phyloP scores from a whole-genome alignment of 2,113 vertebrate genomes.

The Siphamia tubifer region DNA sequence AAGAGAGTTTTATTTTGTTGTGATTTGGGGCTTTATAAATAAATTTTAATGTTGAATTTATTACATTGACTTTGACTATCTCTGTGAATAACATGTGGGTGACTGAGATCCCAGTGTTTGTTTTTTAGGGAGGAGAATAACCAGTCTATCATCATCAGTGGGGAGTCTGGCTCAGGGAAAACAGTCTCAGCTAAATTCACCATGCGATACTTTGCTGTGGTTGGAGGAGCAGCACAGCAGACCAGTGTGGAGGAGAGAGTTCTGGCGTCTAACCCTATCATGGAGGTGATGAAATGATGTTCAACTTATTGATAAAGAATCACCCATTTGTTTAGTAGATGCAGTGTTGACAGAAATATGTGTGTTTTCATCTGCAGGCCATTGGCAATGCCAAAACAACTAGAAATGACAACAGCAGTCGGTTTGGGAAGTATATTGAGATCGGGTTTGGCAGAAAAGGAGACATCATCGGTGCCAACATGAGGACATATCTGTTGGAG shows the following conservation, averaged over 20 bases:
- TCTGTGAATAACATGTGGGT: neutral
- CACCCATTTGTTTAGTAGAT: too few species aligned
- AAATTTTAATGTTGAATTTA: too few species aligned
- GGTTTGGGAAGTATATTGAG: constrained; percentile 85
- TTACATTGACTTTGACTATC: too few species aligned
- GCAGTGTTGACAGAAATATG: too few species aligned
- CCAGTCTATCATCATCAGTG: constrained; percentile 85
- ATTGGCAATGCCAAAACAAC: constrained; percentile 85
- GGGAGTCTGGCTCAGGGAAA: constrained; percentile 84
- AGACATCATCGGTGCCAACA: constrained; percentile 78
- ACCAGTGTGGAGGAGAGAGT: constrained; percentile 81
- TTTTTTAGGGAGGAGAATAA: constrained; percentile 77
- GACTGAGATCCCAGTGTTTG: neutral
- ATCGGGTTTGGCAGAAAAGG: constrained; percentile 77
- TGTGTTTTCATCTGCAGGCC: constrained; percentile 58
- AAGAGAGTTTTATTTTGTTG: too few species aligned
- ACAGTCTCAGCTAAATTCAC: constrained; percentile 82
- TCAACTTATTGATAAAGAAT: neutral
- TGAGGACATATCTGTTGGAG: constrained; percentile 85
- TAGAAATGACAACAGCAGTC: constrained; percentile 85
- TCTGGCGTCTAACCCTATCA: constrained; percentile 82
- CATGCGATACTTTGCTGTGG: constrained; percentile 83
- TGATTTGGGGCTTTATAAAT: too few species aligned
- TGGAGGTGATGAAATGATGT: constrained; percentile 73
- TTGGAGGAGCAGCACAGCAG: constrained; percentile 80